phyloP scores from a whole-genome alignment of 2,888 invertebrate species.

The Drosophila bunnanda region DNA sequence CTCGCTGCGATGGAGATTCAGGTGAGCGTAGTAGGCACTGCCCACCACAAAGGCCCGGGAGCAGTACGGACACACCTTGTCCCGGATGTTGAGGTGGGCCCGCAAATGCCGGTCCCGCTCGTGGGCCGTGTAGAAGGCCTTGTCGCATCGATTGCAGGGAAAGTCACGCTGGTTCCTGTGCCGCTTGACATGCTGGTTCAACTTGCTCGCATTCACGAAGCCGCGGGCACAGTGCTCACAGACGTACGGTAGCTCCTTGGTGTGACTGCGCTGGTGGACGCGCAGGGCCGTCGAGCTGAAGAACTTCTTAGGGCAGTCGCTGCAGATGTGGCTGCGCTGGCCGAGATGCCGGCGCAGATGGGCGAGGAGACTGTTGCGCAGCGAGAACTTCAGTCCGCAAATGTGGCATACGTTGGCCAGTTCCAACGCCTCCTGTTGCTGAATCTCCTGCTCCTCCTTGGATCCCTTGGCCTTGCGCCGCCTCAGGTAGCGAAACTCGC shows the following conservation, averaged over 20 bases:
- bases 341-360: slow-evolving; percentile 77
- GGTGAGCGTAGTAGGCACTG: slow-evolving; percentile 81
- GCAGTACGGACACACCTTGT: slow-evolving; percentile 81
- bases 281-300: slow-evolving; percentile 75
- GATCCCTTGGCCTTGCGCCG: slow-evolving; percentile 10
- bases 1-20: slow-evolving; percentile 78
- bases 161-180: slow-evolving; percentile 76
- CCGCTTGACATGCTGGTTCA: slow-evolving; percentile 81
- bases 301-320: slow-evolving; percentile 76
- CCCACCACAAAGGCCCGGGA: slow-evolving; percentile 79
- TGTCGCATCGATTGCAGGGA: slow-evolving; percentile 76
- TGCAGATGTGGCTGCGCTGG: slow-evolving; percentile 68
- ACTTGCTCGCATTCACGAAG: slow-evolving; percentile 81
- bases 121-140: slow-evolving; percentile 80
- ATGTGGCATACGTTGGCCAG: slow-evolving; percentile 80
- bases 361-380: slow-evolving; percentile 73
- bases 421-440: not conserved
- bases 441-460: slow-evolving; percentile 6
- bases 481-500: slow-evolving; percentile 9
- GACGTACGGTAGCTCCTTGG: slow-evolving; percentile 80
- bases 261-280: slow-evolving; percentile 78
- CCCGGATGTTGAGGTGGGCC: slow-evolving; percentile 80
- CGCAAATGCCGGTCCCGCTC: slow-evolving; percentile 79
- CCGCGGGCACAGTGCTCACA: slow-evolving; percentile 81
- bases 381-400: slow-evolving; percentile 78